Evolutionary conservation across 2,888 invertebrate genomes (phyloP).

Genomic region (Lithosia quadra): DNA sequence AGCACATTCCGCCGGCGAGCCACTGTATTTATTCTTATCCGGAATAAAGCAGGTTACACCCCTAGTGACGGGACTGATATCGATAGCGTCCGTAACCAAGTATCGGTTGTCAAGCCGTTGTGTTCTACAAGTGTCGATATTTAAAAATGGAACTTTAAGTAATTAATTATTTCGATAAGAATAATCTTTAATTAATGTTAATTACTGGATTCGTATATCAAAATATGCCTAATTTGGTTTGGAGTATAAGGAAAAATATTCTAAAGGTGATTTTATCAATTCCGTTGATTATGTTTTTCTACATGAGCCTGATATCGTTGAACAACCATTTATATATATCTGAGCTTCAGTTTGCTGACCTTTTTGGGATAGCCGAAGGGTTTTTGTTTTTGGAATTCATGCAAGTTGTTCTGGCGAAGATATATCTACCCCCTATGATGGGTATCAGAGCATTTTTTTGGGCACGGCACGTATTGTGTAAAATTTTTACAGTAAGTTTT

Average conservation of each 20-base stretch:
- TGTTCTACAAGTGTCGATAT: slow-evolving; percentile 40
- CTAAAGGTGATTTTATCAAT: neutral
- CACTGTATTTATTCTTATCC: slow-evolving; percentile 86
- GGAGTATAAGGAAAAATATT: neutral
- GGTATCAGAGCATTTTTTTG: too few relatives aligned
- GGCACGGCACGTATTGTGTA: too few relatives aligned
- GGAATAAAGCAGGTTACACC: slow-evolving; percentile 85
- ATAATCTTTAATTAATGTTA: neutral
- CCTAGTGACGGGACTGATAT: slow-evolving; percentile 73
- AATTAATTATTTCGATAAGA: neutral
- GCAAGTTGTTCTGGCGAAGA: neutral
- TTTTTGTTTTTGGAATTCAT: neutral
- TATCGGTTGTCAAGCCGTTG: slow-evolving; percentile 27
- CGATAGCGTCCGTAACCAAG: slow-evolving; percentile 48
- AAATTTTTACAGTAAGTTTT: too few relatives aligned
- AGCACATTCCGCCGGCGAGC: slow-evolving; percentile 83
- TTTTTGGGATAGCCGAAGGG: neutral
- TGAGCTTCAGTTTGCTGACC: neutral
- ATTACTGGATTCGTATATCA: neutral
- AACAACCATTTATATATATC: neutral
- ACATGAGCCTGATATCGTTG: neutral
- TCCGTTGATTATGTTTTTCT: neutral
- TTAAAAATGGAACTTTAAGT: slow-evolving; percentile 8
- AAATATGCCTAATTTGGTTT: neutral
- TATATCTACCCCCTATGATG: too few relatives aligned